Percentiles rank a stretch among this genome's conserved stretches.
Conservation (phyloP, 2,888 invertebrate genomes). For the Drosophila histrio region DNA sequence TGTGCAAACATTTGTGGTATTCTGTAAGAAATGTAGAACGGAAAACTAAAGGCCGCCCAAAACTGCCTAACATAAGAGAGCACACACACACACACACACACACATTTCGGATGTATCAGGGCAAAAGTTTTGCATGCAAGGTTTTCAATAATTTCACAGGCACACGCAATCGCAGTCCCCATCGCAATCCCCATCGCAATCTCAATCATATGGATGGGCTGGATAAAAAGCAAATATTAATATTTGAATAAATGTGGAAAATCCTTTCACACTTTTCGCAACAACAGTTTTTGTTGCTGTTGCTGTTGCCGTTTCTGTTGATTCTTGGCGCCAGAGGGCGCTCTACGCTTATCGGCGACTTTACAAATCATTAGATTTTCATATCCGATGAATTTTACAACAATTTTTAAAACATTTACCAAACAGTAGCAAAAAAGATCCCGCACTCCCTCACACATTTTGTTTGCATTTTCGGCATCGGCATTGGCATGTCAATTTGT, state of each 20-base stretch:
- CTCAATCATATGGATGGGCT: conserved; percentile 37
- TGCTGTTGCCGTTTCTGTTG: conserved; percentile 14
- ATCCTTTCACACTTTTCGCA: conserved; percentile 64
- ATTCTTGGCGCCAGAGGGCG: conserved; percentile 49
- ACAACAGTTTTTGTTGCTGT: conserved; percentile 22
- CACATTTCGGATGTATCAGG: conserved; percentile 11
- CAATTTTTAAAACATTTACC: conserved; percentile 67
- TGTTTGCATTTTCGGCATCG: conserved; percentile 69
- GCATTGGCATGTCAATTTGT: conserved; percentile 72
- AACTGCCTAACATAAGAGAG: conserved; percentile 1
- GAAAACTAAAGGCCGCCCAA: conserved; percentile 41
- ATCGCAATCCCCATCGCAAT: conserved; percentile 5
- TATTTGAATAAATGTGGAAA: conserved; percentile 74
- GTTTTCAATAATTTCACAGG: conserved; percentile 57
- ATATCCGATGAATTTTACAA: conserved; percentile 81
- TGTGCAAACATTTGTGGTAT: conserved; percentile 54
- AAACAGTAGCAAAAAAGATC: conserved; percentile 48
- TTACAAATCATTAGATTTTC: conserved; percentile 83
- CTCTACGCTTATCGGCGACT: conserved; percentile 76
- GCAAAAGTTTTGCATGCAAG: conserved; percentile 52
- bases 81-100: conserved; percentile 16
- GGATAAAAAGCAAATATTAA: conserved; percentile 70
- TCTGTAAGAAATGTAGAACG: conserved; percentile 4
- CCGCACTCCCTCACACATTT: conserved; percentile 26
- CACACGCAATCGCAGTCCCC: conserved; percentile 17